phyloP scores from a whole-genome alignment of 64 coral and sea anemone genomes.

The Dendronephthya gigantea region DNA sequence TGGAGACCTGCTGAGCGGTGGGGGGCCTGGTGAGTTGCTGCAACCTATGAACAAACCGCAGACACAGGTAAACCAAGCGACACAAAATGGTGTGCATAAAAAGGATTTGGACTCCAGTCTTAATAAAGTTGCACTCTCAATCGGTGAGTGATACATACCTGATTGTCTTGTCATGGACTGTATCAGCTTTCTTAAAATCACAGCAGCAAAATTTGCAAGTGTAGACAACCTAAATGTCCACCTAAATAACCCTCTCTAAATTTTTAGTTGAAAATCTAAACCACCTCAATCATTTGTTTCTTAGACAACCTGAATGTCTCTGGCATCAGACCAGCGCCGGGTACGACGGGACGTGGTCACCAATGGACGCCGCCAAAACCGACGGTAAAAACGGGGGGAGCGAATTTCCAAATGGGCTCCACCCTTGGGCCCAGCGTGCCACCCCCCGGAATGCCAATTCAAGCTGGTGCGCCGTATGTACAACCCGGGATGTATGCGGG shows the following conservation, averaged over 20 bases:
- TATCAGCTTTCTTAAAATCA: background rate
- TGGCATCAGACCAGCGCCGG: background rate
- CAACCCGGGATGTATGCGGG: background rate
- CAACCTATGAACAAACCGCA: slow-evolving; percentile 13
- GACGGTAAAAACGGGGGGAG: background rate
- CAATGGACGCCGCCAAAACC: background rate
- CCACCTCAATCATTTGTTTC: background rate
- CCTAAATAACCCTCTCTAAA: no score
- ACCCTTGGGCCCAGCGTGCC: background rate
- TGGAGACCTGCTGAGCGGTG: background rate
- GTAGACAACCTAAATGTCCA: no score
- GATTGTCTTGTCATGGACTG: background rate
- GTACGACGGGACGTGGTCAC: background rate
- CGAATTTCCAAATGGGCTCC: slow-evolving; percentile 4
- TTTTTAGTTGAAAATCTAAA: no score
- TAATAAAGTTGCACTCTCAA: background rate
- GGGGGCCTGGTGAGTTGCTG: background rate
- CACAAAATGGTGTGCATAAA: background rate
- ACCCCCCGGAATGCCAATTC: background rate
- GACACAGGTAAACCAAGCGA: background rate
- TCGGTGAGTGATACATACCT: background rate
- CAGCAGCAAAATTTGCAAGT: no score
- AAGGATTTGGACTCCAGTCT: background rate
- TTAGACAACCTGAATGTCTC: background rate
- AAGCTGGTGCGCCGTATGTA: background rate